A percentile compares a stretch with the other conserved stretches of the same genome.
Conservation (phyloP, 2,888 invertebrate genomes). For the Drosophila sordidula region DNA sequence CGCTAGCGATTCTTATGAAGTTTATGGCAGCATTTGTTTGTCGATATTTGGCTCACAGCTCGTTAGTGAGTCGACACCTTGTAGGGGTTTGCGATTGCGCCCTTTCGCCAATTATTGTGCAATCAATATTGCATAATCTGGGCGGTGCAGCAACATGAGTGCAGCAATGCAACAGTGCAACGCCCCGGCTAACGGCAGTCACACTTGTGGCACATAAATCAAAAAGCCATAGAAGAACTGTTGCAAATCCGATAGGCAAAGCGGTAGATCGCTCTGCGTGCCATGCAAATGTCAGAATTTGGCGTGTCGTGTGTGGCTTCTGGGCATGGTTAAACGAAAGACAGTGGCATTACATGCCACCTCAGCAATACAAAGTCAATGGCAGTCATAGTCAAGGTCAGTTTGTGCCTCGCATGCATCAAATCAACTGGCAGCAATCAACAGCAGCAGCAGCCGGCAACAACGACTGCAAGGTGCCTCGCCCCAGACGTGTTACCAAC, state of each 20-base stretch:
- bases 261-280: slow-evolving; percentile 62
- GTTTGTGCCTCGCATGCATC: slow-evolving; percentile 68
- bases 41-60: slow-evolving; percentile 65
- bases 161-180: slow-evolving; percentile 52
- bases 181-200: slow-evolving; percentile 77
- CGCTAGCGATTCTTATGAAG: slow-evolving; percentile 45
- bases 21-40: slow-evolving; percentile 69
- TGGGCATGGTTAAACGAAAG: slow-evolving; percentile 68
- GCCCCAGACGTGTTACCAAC: slow-evolving; percentile 74
- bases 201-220: slow-evolving; percentile 79
- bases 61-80: slow-evolving; percentile 77
- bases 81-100: slow-evolving; percentile 74
- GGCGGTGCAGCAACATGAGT: slow-evolving; percentile 29
- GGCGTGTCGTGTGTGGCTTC: slow-evolving; percentile 76
- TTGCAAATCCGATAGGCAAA: slow-evolving; percentile 36
- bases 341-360: slow-evolving; percentile 57
- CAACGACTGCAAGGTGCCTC: slow-evolving; percentile 71
- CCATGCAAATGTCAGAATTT: slow-evolving; percentile 76
- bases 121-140: slow-evolving; percentile 79
- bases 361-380: slow-evolving; percentile 39
- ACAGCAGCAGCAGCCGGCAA: slow-evolving; percentile 26
- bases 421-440: slow-evolving; percentile 73
- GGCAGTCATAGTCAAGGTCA: slow-evolving; percentile 71
- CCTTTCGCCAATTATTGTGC: slow-evolving; percentile 79
- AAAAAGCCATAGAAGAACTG: slow-evolving; percentile 42